Evolutionary conservation across 1,140 invertebrate species (phyloP), one percentile per base, ranked within the genome.

Genomic region (Drosophila watanabei): DNA sequence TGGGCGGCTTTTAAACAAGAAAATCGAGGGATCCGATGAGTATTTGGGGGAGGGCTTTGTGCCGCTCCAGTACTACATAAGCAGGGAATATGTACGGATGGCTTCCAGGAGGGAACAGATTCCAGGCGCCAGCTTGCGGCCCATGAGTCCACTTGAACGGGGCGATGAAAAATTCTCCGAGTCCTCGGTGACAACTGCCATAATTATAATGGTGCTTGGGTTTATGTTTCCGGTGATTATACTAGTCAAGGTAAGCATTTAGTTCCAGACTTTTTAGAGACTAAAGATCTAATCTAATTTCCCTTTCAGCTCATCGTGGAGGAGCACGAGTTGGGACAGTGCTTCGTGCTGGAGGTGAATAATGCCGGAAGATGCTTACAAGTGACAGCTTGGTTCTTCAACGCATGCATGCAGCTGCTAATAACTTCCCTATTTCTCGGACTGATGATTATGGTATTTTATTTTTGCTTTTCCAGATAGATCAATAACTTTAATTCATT

Each of bases 171-270:
- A 28, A 9, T 0, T 18, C 3, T 11, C 11, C 14, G 30, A 35
- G 1, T 13, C 9, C 4, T 1, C 43, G 2, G 18, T 6, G 5
- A 63, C 13, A 0, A 10, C 58, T 0, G 20, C 16, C 3, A 18
- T 62, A 13, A 4, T 66, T 4, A 5, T 63, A 6, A 63, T 63
- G 13, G 39, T 63, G 4, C 20, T 66, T 16, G 63, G 63, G 2
- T 66, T 63, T 24, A 66, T 66, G 63, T 66, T 66, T 28, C 58
- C 63, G 5, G 63, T 66, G 16, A 6, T 24, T 8, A 2, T 35
- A 1, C 18, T 62, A 18, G 20, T 62, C 3, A 62, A 33, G 63
- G 63, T 65, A 32, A 6, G 30, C 14, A 16, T 14, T 48, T 46
- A 14, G 11, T 2, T 46, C 0, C 43, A 2, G 5, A 11, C 9